Evolutionary conservation across 2,113 vertebrate species (phyloP).

Genomic region (Stegostoma tigrinum): DNA sequence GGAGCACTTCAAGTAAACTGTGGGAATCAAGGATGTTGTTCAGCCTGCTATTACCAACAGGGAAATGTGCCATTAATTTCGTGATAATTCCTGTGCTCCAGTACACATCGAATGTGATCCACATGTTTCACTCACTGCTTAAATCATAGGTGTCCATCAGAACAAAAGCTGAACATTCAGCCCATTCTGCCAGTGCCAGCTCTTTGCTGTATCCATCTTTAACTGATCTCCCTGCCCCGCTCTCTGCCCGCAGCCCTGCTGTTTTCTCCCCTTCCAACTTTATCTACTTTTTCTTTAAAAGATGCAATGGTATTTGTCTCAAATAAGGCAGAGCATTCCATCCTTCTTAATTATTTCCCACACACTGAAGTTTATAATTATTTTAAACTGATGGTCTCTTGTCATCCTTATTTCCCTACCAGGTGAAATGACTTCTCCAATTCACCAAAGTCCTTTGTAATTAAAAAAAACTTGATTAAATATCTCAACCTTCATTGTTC

Average conservation of each 20-base stretch:
- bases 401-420: neutral
- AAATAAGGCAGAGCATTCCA: neutral
- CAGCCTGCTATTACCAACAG: slow-evolving; percentile 13
- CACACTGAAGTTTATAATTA: neutral
- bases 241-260: neutral
- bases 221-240: neutral
- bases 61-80: slow-evolving; percentile 27
- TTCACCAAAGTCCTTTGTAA: neutral
- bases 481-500: neutral
- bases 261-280: neutral
- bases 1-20: slow-evolving; percentile 11
- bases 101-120: neutral
- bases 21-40: slow-evolving; percentile 34
- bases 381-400: neutral
- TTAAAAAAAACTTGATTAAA: neutral
- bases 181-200: neutral
- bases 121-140: neutral
- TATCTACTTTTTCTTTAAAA: neutral
- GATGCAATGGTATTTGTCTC: neutral
- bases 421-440: neutral
- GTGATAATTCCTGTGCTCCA: neutral
- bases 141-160: neutral
- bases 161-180: neutral
- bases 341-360: neutral
- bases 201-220: neutral